Percentiles rank a stretch among this genome's conserved stretches.
phyloP scores from a whole-genome alignment of 2,113 vertebrate species.

The Urocitellus parryii region DNA sequence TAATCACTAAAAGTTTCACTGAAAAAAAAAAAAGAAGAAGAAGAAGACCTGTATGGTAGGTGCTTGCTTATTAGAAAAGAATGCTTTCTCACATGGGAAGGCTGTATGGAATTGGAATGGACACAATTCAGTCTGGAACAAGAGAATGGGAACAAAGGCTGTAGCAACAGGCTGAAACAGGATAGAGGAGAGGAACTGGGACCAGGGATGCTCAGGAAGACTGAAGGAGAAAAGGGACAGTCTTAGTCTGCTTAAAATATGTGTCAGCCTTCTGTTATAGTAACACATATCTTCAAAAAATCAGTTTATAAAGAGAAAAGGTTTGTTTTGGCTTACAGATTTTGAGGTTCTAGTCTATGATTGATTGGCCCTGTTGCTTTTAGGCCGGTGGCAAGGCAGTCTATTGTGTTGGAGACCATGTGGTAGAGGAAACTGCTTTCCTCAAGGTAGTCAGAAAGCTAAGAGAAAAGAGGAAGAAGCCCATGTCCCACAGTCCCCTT shows the following conservation, averaged over 20 bases:
- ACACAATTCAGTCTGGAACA: accelerated
- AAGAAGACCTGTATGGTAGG: background rate
- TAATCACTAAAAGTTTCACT: background rate
- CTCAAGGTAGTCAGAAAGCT: no score
- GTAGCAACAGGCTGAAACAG: background rate
- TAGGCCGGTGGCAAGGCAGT: no score
- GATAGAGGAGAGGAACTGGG: background rate
- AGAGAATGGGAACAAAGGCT: accelerated
- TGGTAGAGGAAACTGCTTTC: no score
- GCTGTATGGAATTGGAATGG: accelerated
- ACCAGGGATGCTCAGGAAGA: background rate
- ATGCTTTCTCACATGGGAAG: accelerated
- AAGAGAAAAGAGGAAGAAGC: no score
- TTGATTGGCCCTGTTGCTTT: no score
- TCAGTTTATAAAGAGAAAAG: background rate
- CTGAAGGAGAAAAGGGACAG: background rate
- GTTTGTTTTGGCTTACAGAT: background rate
- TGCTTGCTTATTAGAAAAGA: background rate
- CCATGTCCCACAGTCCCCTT: no score
- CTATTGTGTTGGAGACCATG: no score
- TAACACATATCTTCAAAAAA: background rate
- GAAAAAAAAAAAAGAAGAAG: background rate
- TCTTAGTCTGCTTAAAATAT: background rate
- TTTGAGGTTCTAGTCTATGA: background rate
- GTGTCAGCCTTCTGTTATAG: background rate